A percentile compares a stretch with the other conserved stretches of the same genome.
phyloP scores from a whole-genome alignment of 2,888 invertebrate species.

The Hemistola chrysoprasaria region DNA sequence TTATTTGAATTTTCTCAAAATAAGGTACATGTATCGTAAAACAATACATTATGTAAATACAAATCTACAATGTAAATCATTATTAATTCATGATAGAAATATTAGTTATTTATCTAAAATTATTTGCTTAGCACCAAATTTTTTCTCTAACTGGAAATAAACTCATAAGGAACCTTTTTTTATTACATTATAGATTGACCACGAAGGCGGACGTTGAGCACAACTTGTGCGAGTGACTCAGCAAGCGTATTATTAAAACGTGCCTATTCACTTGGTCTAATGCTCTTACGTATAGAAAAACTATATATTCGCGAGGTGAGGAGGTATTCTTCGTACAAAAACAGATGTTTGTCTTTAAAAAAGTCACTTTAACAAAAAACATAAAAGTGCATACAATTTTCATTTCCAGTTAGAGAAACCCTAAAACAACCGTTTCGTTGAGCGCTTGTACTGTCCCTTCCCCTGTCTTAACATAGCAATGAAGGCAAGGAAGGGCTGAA shows the following conservation, averaged over 20 bases:
- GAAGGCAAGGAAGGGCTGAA: slow-evolving; percentile 54
- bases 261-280: no score
- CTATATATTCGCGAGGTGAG: no score
- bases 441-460: slow-evolving; percentile 55
- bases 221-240: no score
- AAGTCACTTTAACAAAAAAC: no score
- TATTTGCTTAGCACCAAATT: slow-evolving; percentile 56
- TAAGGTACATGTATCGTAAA: slow-evolving; percentile 34
- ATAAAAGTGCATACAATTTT: not conserved
- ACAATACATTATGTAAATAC: slow-evolving; percentile 54
- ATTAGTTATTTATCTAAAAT: slow-evolving; percentile 41
- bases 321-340: no score
- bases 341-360: no score
- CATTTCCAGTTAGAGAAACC: slow-evolving; percentile 23
- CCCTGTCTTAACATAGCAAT: slow-evolving; percentile 67
- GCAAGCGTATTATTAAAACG: no score
- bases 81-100: slow-evolving; percentile 40
- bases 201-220: no score
- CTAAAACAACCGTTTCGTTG: slow-evolving; percentile 50
- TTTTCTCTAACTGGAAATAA: slow-evolving; percentile 32
- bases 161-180: not conserved
- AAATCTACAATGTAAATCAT: slow-evolving; percentile 41
- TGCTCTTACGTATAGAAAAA: no score
- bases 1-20: slow-evolving; percentile 44
- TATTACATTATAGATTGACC: not conserved